Percentiles rank a stretch among this genome's conserved stretches.
phyloP scores from a whole-genome alignment of 1,140 invertebrate species.

The Eurytemora carolleeae region DNA sequence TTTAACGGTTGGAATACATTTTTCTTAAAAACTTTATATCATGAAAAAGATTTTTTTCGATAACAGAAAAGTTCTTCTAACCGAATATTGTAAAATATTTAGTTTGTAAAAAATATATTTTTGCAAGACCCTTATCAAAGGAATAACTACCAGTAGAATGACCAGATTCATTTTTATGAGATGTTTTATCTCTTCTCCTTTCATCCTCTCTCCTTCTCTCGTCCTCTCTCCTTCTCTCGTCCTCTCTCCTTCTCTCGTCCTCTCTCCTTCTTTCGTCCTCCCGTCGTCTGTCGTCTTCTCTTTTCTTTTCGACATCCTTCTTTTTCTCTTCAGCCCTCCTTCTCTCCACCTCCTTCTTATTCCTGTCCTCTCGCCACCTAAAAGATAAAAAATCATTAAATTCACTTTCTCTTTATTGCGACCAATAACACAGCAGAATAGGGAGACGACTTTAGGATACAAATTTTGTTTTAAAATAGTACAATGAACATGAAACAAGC shows the following conservation, averaged over 20 bases:
- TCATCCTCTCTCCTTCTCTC: not conserved
- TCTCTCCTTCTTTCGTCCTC: not conserved
- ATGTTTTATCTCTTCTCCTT: not conserved
- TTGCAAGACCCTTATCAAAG: not conserved
- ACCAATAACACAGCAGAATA: no score
- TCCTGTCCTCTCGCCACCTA: conserved; percentile 7
- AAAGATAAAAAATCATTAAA: no score
- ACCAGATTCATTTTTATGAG: not conserved
- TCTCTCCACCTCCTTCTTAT: not conserved
- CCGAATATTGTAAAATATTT: no score
- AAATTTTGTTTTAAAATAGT: no score
- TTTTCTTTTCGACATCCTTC: not conserved
- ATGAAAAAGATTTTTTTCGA: no score
- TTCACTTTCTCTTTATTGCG: no score
- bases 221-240: not conserved
- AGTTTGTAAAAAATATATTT: no score
- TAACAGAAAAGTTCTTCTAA: no score
- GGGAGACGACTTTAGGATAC: no score
- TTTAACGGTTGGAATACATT: no score
- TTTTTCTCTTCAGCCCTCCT: not conserved
- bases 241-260: not conserved
- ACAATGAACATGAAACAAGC: no score
- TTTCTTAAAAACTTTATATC: no score
- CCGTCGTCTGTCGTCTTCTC: not conserved
- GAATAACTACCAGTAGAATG: not conserved